phyloP scores from a whole-genome alignment of 2,113 vertebrate species.

The Phalacrocorax carbo region DNA sequence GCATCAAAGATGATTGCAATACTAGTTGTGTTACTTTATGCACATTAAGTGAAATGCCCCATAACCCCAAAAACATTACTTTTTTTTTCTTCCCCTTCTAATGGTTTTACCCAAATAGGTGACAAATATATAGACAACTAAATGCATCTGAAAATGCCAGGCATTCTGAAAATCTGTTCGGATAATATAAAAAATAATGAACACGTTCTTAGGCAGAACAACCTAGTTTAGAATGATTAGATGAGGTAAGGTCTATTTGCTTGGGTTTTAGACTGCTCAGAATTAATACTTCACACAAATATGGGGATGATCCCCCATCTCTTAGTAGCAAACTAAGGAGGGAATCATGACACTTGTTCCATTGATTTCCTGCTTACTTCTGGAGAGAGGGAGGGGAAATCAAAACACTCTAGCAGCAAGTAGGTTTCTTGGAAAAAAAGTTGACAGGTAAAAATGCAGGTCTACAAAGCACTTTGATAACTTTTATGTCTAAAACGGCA shows the following conservation, averaged over 20 bases:
- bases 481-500: background rate
- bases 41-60: background rate
- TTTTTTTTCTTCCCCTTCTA: background rate
- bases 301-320: background rate
- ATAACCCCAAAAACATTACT: background rate
- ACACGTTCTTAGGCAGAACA: background rate
- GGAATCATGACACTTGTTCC: background rate
- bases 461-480: background rate
- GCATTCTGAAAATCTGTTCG: background rate
- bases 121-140: background rate
- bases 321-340: background rate
- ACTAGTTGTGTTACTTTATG: background rate
- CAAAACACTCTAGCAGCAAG: background rate
- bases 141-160: background rate
- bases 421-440: background rate
- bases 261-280: background rate
- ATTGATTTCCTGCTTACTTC: background rate
- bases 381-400: background rate
- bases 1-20: background rate
- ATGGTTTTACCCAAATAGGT: background rate
- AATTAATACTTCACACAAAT: background rate
- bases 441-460: background rate
- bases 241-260: background rate
- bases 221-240: background rate
- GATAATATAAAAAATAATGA: background rate